Evolutionary conservation across 2,113 vertebrate species (phyloP).

Genomic region (Lophotis ruficrista): DNA sequence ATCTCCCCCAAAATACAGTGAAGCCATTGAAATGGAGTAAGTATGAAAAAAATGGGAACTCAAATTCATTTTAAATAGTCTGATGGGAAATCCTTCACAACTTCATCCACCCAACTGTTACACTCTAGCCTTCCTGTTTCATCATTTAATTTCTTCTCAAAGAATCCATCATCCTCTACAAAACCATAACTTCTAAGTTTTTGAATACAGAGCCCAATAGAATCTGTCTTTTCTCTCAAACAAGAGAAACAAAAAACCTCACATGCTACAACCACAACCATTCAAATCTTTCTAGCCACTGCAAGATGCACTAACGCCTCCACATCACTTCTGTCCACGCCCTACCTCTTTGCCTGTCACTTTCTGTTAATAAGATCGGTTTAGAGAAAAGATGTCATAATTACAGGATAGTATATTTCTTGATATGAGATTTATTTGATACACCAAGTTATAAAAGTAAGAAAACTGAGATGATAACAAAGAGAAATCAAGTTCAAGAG

Average conservation of each 20-base stretch:
- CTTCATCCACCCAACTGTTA: not conserved
- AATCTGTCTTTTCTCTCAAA: not conserved
- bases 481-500: not conserved
- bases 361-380: not conserved
- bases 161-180: not conserved
- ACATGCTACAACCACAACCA: not conserved
- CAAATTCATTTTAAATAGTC: not conserved
- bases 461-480: not conserved
- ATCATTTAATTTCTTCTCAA: not conserved
- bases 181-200: not conserved
- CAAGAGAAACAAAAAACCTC: not conserved
- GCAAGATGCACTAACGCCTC: not conserved
- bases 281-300: not conserved
- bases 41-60: not conserved
- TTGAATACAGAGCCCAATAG: not conserved
- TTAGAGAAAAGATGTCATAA: not conserved
- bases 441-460: not conserved
- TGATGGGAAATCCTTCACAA: not conserved
- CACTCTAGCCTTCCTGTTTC: not conserved
- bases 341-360: not conserved
- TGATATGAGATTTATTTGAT: not conserved
- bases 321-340: not conserved
- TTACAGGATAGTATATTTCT: not conserved
- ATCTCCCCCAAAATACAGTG: not conserved
- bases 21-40: not conserved